These are phyloP conservation scores for Thymallus thymallus DNA, from an alignment of 2,113 vertebrate genomes.

Conservation along the genomic window DNA sequence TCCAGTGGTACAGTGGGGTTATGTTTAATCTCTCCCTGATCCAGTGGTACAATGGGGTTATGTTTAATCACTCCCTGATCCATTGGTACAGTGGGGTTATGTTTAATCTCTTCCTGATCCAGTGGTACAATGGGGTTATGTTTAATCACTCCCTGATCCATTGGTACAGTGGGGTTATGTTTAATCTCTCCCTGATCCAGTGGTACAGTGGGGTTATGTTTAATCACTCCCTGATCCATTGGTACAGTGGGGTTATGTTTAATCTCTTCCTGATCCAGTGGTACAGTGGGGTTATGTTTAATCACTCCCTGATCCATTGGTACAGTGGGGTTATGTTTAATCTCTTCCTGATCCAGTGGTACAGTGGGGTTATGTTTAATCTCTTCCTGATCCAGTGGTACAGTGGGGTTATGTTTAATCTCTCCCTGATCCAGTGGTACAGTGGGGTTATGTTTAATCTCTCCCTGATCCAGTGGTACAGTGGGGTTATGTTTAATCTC, in stretches of 20 bases:
- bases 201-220: conserved; percentile 25
- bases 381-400: too few relatives aligned
- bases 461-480: too few relatives aligned
- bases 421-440: too few relatives aligned
- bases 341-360: too few relatives aligned
- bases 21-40: conserved; percentile 19
- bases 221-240: too few relatives aligned
- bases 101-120: conserved; percentile 1
- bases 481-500: conserved; percentile 41
- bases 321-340: conserved; percentile 47
- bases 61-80: too few relatives aligned
- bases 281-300: conserved; percentile 28
- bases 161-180: conserved; percentile 52
- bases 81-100: conserved; percentile 52
- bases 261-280: not conserved
- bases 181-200: not conserved
- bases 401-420: conserved; percentile 43
- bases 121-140: conserved; percentile 21
- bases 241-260: conserved; percentile 50
- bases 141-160: too few relatives aligned
- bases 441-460: conserved; percentile 36
- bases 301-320: too few relatives aligned
- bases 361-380: conserved; percentile 32
- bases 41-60: conserved; percentile 13
- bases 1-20: conserved; percentile 50